Evolutionary conservation across 2,888 invertebrate species (phyloP).

Genomic region (Xestia ashworthii): DNA sequence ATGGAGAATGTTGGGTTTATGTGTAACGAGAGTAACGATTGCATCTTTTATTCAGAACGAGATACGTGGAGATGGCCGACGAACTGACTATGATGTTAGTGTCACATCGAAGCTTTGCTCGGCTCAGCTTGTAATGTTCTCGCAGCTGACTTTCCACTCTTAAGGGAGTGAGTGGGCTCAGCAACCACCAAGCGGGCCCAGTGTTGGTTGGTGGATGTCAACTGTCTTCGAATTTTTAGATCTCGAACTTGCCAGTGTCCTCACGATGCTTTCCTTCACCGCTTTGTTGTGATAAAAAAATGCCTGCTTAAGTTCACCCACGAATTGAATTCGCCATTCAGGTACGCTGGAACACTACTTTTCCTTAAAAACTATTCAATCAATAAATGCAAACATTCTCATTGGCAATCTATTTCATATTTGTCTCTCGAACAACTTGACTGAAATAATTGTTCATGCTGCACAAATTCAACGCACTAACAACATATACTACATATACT

Average conservation of each 20-base stretch:
- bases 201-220: not conserved
- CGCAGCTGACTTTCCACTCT: not conserved
- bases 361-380: not conserved
- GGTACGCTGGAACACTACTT: not conserved
- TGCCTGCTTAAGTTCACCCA: not conserved
- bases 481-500: too few relatives aligned
- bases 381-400: not conserved
- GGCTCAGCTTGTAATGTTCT: not conserved
- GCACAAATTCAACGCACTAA: not conserved
- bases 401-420: not conserved
- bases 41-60: conserved; percentile 31
- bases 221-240: not conserved
- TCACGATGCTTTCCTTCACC: not conserved
- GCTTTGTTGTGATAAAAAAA: not conserved
- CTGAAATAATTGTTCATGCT: not conserved
- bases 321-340: not conserved
- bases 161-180: not conserved
- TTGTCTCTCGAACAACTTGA: not conserved
- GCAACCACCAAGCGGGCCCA: not conserved
- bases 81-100: not conserved
- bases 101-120: not conserved
- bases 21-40: conserved; percentile 11
- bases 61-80: not conserved
- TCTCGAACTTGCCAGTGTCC: not conserved
- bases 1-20: conserved; percentile 20